Evolutionary conservation across 2,888 invertebrate species (phyloP), one percentile per base, ranked within the genome.

Genomic region (Phania funesta): DNA sequence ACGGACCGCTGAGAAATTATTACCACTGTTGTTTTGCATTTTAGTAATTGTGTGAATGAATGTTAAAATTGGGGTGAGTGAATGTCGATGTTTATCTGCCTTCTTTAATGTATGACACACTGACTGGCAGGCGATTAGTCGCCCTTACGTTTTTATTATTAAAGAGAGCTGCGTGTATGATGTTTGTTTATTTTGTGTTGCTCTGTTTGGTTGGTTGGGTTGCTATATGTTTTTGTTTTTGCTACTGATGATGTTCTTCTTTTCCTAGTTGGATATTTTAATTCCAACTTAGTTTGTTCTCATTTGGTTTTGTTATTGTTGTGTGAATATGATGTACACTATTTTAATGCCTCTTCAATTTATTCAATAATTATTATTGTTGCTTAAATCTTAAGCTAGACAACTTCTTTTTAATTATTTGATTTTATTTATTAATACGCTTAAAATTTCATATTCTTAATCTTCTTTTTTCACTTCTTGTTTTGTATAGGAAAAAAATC

Each of bases 1-100:
- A 22, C 85, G 85, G 35, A 76, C 68, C 8, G 65, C 46, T 24
- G 79, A 64, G 65, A 77, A 80, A 60, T 75, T 84, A 60, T 83
- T 84, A 56, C 73, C 82, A 24, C 22, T 76, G 58, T 73, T 80
- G 26, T 80, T 84, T 48, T 84, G 80, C 84, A 84, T 84, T 29
- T 29, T 68, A 16, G 5, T 18, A n/a, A 58, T 52, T 44, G 32
- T 44, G 24, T 22, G 46, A 16, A 13, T 13, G 18, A 35, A 13
- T 44, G 16, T 32, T n/a, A 26, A 35, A 35, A 24, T 52, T n/a
- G 7, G 24, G 38, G 11, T 52, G 16, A 20, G 16, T 60, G 22
- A 38, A 13, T 13, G 35, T 38, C 11, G n/a, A 38, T n/a, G 32
- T 32, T 32, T 11, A 32, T 1, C 32, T 11, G 32, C 7, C 11